Conservation (phyloP, 1,140 invertebrate genomes). For the Nylanderia fulva region DNA sequence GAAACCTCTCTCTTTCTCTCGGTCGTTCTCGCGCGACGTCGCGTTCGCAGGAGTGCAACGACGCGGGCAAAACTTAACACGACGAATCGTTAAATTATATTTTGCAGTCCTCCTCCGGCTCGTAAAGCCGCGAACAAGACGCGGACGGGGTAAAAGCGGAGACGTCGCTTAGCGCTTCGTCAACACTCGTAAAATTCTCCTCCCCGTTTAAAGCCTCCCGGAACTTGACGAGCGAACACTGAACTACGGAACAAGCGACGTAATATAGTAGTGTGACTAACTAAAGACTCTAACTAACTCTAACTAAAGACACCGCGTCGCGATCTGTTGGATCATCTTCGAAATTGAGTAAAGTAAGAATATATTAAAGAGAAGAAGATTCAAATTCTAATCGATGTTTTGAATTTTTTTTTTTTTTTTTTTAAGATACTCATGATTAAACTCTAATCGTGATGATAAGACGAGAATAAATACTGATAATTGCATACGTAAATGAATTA, state of each 20-base stretch:
- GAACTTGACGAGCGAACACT: conserved; percentile 61
- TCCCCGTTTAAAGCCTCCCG: conserved; percentile 69
- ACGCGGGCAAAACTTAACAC: conserved; percentile 48
- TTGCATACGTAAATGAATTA: no score
- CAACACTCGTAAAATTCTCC: conserved; percentile 77
- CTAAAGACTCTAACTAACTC: neutral
- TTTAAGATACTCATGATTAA: neutral
- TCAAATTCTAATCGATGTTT: neutral
- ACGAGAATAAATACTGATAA: neutral
- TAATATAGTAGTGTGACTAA: conserved; percentile 29
- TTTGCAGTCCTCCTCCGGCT: conserved; percentile 60
- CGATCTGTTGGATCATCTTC: conserved; percentile 2
- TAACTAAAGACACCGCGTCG: neutral
- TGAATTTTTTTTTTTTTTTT: neutral
- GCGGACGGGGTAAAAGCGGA: conserved; percentile 52
- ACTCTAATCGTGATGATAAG: neutral
- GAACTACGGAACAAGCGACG: conserved; percentile 70
- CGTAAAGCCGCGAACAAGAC: conserved; percentile 56
- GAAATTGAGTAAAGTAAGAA: neutral
- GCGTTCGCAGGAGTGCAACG: conserved; percentile 7
- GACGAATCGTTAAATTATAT: conserved; percentile 74
- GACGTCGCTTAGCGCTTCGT: conserved; percentile 71
- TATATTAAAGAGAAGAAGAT: conserved; percentile 10
- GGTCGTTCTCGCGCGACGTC: neutral
- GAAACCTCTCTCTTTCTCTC: conserved; percentile 40